These are phyloP conservation scores for Neocrepidodera transversa DNA, from an alignment of 2,888 invertebrate genomes.

Conservation along the genomic window DNA sequence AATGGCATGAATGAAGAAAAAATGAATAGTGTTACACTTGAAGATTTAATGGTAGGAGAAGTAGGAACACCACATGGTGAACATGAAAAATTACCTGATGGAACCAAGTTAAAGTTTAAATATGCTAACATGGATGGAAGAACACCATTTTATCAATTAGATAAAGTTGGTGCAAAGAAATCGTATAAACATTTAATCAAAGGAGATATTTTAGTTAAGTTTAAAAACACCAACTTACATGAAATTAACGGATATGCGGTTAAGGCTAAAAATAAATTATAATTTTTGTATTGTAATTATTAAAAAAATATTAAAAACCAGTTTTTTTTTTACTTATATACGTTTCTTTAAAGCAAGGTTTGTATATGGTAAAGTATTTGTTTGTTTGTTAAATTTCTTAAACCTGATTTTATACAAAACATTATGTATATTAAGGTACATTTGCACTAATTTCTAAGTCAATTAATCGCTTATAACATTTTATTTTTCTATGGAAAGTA, in stretches of 20 bases:
- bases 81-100: constrained; percentile 47
- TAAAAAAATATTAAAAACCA: not conserved
- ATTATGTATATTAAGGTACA: no score
- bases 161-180: constrained; percentile 46
- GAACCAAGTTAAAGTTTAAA: constrained; percentile 51
- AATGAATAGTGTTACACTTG: constrained; percentile 37
- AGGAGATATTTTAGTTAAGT: constrained; percentile 55
- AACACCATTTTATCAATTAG: constrained; percentile 40
- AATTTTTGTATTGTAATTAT: not conserved
- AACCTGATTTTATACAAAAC: no score
- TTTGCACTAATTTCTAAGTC: no score
- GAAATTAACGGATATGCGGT: constrained; percentile 54
- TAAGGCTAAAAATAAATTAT: constrained; percentile 14
- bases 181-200: constrained; percentile 55
- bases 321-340: no score
- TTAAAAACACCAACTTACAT: constrained; percentile 55
- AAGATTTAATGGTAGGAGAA: constrained; percentile 49
- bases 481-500: no score
- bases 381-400: no score
- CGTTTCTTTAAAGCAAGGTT: no score
- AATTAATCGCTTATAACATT: no score
- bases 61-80: constrained; percentile 48
- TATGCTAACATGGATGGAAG: constrained; percentile 46
- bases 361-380: no score
- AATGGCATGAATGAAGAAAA: constrained; percentile 58